Base-by-base conservation (phyloP, 2,797 vertebrate genomes). In the Protonibea diacanthus region DNA sequence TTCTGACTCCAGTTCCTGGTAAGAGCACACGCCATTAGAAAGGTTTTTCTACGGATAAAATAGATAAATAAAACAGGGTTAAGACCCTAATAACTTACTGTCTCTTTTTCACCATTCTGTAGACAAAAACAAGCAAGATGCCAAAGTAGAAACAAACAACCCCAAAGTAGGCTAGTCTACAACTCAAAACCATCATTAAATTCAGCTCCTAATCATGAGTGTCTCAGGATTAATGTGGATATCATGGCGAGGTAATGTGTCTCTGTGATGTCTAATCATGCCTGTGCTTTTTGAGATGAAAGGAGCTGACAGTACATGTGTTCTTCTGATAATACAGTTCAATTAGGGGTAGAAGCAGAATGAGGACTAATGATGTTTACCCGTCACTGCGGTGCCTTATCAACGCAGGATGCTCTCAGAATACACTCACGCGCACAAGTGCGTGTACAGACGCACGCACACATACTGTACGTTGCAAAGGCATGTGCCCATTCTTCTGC, bases 181-280 rank as follows among this genome's bases (percentile, higher is more conserved):
- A 74, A 47, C 27, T 58, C 56, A 61, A 33, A 74, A 42, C 23
- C 75, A 64, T 81, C 85, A 88, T 87, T 86, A 86, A 76, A 57
- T 47, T 77, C 74, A 55, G 63, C 78, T 61, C 63, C 68, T 88
- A 89, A 87, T 92, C 85, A 89, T 80, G 68, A 66, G 67, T 69
- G 81, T 75, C 82, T 89, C 75, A 45, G 72, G 78, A 76, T 89
- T 86, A 85, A 82, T 77, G 85, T 73, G 80, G 67, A 75, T 76
- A 68, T 82, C 89, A 88, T 52, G 69, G 83, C 12, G 66, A 86
- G 85, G 87, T 89, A 89, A 90, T 89, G 84, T 66, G 73, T 84
- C 80, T 82, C 73, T 89, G 74, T 90, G 89, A 91, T 89, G 89
- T 90, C 86, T 91, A 89, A 90, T 91, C 90, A 88, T 88, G 87